Conservation (phyloP, 2,888 invertebrate species). For the Sinelater perroti region DNA sequence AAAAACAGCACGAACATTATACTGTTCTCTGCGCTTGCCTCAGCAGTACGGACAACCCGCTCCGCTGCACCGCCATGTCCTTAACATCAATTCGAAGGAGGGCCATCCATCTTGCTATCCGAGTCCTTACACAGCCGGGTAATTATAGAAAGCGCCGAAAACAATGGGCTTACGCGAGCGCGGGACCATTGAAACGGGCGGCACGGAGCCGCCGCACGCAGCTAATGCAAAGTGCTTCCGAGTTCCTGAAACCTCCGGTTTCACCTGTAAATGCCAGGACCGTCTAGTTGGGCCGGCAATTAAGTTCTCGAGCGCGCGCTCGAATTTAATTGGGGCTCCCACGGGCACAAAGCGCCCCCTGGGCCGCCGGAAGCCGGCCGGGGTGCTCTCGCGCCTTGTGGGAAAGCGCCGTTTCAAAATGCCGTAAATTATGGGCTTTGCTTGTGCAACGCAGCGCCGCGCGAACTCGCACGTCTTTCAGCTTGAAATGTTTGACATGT, state of each 20-base stretch:
- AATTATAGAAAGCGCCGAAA: slow-evolving; percentile 19
- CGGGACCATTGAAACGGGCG: slow-evolving; percentile 20
- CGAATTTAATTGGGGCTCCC: slow-evolving; percentile 14
- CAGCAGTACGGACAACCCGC: not conserved
- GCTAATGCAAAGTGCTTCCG: slow-evolving; percentile 19
- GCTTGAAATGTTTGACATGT: slow-evolving; percentile 20
- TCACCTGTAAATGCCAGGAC: slow-evolving; percentile 13
- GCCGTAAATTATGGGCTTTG: slow-evolving; percentile 17
- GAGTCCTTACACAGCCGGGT: not conserved
- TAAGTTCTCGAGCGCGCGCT: no score
- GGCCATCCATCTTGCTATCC: not conserved
- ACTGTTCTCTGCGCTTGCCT: not conserved
- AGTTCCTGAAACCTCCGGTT: slow-evolving; percentile 13
- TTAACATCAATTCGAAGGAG: not conserved
- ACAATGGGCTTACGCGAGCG: slow-evolving; percentile 12
- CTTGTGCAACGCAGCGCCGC: not conserved
- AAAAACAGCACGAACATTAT: slow-evolving; percentile 6
- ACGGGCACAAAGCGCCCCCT: slow-evolving; percentile 6
- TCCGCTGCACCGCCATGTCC: not conserved
- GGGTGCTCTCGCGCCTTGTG: no score
- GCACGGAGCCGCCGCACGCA: slow-evolving; percentile 12
- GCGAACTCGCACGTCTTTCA: slow-evolving; percentile 13
- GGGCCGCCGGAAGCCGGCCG: slow-evolving; percentile 1
- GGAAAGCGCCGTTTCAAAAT: slow-evolving; percentile 8
- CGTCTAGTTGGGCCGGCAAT: not conserved